phyloP scores from a whole-genome alignment of 2,113 vertebrate genomes.

The Cebidichthys violaceus region DNA sequence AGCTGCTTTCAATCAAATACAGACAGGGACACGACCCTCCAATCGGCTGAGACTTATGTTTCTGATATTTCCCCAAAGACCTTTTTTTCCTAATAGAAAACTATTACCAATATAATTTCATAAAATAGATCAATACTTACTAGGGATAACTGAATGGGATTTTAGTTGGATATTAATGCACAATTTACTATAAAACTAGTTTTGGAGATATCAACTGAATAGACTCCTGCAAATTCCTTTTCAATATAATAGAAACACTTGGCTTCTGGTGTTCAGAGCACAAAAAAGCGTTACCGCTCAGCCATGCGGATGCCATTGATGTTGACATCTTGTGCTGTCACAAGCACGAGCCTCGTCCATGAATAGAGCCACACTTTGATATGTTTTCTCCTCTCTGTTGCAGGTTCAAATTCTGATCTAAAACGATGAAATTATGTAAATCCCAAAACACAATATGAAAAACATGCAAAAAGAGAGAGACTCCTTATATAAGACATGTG shows the following conservation, averaged over 20 bases:
- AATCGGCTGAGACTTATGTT: no score
- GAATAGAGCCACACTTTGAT: not conserved
- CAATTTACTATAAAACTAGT: not conserved
- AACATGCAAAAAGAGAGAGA: conserved; percentile 2
- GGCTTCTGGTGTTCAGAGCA: not conserved
- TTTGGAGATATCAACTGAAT: not conserved
- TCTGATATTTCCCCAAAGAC: no score
- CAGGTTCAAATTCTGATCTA: not conserved
- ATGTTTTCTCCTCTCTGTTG: not conserved
- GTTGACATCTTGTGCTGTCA: not conserved
- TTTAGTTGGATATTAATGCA: not conserved
- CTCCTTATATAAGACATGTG: not conserved
- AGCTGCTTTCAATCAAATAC: not conserved
- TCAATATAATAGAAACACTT: not conserved
- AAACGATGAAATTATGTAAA: not conserved
- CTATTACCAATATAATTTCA: not conserved
- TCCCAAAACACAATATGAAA: conserved; percentile 24
- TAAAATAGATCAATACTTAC: no score
- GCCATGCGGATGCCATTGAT: not conserved
- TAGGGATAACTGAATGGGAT: not conserved
- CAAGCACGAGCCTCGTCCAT: not conserved
- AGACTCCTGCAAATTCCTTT: not conserved
- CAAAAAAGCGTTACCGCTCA: not conserved
- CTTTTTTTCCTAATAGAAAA: not conserved
- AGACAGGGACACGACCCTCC: no score